These are phyloP conservation scores for Philantomba maxwellii DNA, from an alignment of 2,113 vertebrate species.

Conservation along the genomic window DNA sequence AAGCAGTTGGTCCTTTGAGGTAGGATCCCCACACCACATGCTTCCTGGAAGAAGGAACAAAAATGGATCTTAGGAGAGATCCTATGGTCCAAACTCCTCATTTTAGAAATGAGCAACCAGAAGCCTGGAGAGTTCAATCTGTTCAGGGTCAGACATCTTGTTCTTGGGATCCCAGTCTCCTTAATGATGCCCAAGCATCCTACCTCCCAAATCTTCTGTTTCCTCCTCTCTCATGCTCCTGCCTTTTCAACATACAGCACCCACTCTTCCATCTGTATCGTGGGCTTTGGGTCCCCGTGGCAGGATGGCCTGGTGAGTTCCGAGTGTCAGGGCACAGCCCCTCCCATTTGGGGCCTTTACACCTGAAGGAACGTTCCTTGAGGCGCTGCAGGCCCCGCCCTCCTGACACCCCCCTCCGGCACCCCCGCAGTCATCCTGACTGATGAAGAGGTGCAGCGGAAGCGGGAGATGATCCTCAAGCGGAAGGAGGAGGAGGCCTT, in stretches of 20 bases:
- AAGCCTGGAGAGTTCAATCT: background rate
- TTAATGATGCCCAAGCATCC: background rate
- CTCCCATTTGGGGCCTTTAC: background rate
- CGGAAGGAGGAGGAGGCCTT: slow-evolving; percentile 92
- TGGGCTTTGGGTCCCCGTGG: background rate
- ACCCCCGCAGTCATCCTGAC: slow-evolving; percentile 91
- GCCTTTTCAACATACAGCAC: background rate
- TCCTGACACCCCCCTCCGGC: fast-evolving
- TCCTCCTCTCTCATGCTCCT: background rate
- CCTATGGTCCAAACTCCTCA: background rate
- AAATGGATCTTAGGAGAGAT: background rate
- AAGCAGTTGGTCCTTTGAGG: background rate
- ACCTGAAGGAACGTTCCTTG: background rate
- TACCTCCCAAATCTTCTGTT: background rate
- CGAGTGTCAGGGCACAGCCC: background rate
- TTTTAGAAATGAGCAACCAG: background rate
- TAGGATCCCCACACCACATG: fast-evolving
- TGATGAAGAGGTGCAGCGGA: slow-evolving; percentile 96
- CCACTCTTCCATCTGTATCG: background rate
- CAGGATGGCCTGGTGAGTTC: background rate
- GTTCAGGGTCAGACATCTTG: background rate
- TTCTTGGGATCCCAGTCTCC: background rate
- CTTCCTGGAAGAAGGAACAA: background rate
- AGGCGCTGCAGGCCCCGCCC: background rate
- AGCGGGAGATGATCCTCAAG: slow-evolving; percentile 93